A percentile compares a stretch with the other conserved stretches of the same genome.
These are phyloP conservation scores for Epizoanthus rinbou DNA, from an alignment of 92 coral and sea anemone genomes.

Conservation along the genomic window DNA sequence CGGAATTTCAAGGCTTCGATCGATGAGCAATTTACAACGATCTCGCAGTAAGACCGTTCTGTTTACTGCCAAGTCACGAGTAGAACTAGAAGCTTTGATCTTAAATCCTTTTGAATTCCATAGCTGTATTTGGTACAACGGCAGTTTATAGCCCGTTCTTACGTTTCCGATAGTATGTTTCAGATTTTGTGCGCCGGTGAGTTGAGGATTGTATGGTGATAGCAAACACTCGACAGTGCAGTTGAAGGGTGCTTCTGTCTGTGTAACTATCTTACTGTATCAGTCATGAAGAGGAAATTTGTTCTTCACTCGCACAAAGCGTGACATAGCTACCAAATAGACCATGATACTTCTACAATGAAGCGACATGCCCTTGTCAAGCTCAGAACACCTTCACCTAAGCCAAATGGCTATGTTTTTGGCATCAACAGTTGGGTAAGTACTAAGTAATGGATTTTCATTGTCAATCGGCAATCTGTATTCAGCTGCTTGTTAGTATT, in stretches of 20 bases:
- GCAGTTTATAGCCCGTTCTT: not conserved
- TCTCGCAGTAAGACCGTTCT: not conserved
- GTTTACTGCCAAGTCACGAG: constrained; percentile 17
- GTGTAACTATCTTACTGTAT: constrained; percentile 7
- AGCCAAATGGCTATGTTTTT: constrained; percentile 82
- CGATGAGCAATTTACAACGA: too few species aligned
- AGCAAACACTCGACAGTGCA: constrained; percentile 29
- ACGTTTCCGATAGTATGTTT: not conserved
- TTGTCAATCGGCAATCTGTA: not conserved
- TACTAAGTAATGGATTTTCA: constrained; percentile 66
- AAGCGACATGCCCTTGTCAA: constrained; percentile 94
- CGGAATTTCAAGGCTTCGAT: not conserved
- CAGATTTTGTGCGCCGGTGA: not conserved
- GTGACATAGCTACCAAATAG: not conserved
- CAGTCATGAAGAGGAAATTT: constrained; percentile 18
- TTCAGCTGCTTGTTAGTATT: not conserved
- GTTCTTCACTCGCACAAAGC: not conserved
- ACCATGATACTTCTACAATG: constrained; percentile 50
- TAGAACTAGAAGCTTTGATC: not conserved
- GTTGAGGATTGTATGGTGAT: constrained; percentile 9
- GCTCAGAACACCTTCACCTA: constrained; percentile 64
- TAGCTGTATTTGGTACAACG: constrained; percentile 11
- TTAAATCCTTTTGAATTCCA: constrained; percentile 17
- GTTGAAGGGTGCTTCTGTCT: constrained; percentile 42
- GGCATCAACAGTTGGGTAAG: constrained; percentile 99